Percentiles rank a stretch among this genome's conserved stretches.
Conservation (phyloP, 1,140 invertebrate species). For the Tetraneura akinire region DNA sequence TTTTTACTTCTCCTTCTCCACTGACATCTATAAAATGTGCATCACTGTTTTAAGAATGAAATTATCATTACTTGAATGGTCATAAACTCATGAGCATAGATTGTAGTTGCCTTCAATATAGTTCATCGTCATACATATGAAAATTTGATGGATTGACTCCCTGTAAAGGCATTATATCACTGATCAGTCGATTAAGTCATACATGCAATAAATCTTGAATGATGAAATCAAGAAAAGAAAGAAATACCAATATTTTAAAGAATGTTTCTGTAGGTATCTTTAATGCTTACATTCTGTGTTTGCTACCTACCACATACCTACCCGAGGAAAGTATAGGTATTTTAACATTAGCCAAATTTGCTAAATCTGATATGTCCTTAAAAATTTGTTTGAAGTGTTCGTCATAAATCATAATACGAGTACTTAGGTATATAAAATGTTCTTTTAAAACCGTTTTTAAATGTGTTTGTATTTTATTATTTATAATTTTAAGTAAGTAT, state of each 20-base stretch:
- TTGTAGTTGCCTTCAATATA: too few species aligned
- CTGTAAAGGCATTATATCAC: conserved; percentile 1
- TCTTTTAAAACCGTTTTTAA: too few species aligned
- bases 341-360: background rate
- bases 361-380: background rate
- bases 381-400: conserved; percentile 12
- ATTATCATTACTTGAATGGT: too few species aligned
- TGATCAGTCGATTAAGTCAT: background rate
- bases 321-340: background rate
- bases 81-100: too few species aligned
- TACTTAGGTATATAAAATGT: too few species aligned
- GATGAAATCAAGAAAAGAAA: background rate
- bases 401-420: background rate
- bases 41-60: too few species aligned
- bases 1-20: too few species aligned
- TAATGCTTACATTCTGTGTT: background rate
- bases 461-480: too few species aligned
- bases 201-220: background rate
- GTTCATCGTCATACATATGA: too few species aligned
- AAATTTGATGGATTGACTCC: background rate
- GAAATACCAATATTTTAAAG: background rate
- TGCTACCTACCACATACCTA: background rate
- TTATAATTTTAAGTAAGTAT: too few species aligned
- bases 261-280: background rate
- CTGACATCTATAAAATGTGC: too few species aligned